These are phyloP conservation scores for Gyps fulvus DNA, from an alignment of 2,113 vertebrate genomes.

Conservation along the genomic window DNA sequence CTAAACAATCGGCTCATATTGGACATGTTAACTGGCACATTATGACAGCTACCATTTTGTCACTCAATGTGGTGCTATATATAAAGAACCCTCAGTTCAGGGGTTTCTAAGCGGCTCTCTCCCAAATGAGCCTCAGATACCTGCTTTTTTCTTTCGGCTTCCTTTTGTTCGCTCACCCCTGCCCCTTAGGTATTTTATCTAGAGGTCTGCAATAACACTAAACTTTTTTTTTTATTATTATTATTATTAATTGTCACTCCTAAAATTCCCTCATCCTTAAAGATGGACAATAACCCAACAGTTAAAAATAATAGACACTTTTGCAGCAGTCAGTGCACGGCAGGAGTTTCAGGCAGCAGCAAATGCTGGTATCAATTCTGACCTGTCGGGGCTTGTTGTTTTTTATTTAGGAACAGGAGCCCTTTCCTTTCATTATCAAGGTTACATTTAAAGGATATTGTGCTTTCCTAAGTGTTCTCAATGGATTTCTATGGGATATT, in stretches of 20 bases:
- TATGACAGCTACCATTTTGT: constrained; percentile 84
- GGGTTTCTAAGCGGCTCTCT: neutral
- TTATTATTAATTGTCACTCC: neutral
- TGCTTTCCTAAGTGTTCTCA: constrained; percentile 42
- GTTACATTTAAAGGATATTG: constrained; percentile 56
- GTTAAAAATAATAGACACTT: constrained; percentile 48
- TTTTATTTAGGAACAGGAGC: constrained; percentile 52
- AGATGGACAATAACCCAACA: constrained; percentile 8
- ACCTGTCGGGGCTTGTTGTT: constrained; percentile 37
- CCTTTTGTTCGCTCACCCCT: neutral
- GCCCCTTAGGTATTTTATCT: neutral
- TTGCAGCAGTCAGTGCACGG: constrained; percentile 6
- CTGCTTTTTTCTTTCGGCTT: neutral
- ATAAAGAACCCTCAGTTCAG: constrained; percentile 41
- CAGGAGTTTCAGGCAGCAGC: constrained; percentile 16
- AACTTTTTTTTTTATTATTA: neutral
- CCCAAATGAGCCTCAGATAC: neutral
- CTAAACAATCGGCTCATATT: constrained; percentile 76
- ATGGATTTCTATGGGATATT: constrained; percentile 34
- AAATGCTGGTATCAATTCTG: constrained; percentile 15
- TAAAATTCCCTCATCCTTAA: constrained; percentile 28
- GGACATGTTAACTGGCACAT: constrained; percentile 80
- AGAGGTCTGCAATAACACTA: neutral
- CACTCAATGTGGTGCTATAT: constrained; percentile 66
- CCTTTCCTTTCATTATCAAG: constrained; percentile 56